Conservation (phyloP, 2,113 vertebrate species). For the Sceloporus undulatus region DNA sequence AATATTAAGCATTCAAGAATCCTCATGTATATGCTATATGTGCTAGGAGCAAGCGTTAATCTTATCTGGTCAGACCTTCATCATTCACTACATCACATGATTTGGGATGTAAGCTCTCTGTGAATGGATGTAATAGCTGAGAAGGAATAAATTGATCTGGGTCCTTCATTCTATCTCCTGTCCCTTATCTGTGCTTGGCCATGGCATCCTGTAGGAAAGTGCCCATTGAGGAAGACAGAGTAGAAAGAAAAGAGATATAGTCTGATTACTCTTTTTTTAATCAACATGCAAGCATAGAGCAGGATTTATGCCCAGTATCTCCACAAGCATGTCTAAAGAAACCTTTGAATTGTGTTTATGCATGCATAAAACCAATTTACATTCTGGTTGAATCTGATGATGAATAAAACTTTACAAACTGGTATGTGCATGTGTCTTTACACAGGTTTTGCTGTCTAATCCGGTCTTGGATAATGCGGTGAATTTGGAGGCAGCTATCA, state of each 20-base stretch:
- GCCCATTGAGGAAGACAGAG: neutral
- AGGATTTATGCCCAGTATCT: neutral
- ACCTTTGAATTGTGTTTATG: neutral
- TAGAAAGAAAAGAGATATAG: neutral
- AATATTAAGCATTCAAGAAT: too few relatives aligned
- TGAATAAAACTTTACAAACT: neutral
- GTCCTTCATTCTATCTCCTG: too few relatives aligned
- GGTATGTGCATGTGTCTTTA: neutral
- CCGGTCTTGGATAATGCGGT: conserved; percentile 59
- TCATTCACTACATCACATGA: neutral
- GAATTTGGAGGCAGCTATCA: conserved; percentile 50
- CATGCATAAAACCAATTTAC: neutral
- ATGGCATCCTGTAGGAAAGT: neutral
- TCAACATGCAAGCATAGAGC: neutral
- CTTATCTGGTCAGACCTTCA: neutral
- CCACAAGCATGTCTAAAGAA: neutral
- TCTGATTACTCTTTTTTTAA: neutral
- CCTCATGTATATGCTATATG: neutral
- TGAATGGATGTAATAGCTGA: neutral
- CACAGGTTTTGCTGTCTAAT: conserved; percentile 71
- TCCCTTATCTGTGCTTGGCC: neutral
- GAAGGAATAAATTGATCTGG: neutral
- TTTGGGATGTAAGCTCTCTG: neutral
- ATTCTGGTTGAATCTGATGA: neutral
- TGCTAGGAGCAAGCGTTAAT: neutral